These are phyloP conservation scores for Emesis russula DNA, from an alignment of 2,888 invertebrate species.

Conservation along the genomic window DNA sequence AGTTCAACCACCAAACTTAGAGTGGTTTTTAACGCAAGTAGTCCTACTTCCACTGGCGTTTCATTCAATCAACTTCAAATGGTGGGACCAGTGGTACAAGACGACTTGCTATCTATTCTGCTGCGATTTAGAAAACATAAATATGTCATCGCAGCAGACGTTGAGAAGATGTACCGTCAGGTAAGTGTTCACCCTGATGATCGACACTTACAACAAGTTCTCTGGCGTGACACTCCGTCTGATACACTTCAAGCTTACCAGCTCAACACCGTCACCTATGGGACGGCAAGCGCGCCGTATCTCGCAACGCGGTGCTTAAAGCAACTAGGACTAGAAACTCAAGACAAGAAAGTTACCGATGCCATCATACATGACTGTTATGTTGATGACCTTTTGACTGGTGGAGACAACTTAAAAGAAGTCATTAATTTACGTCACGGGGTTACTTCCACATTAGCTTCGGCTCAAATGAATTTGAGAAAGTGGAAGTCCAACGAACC, in stretches of 20 bases:
- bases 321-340: constrained; percentile 71
- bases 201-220: no score
- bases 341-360: constrained; percentile 57
- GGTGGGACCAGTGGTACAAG: no score
- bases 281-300: constrained; percentile 82
- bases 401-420: constrained; percentile 54
- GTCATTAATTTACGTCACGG: constrained; percentile 38
- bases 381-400: constrained; percentile 75
- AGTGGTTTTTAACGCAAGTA: no score
- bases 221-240: constrained; percentile 66
- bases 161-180: no score
- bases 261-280: constrained; percentile 57
- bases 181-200: no score
- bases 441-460: constrained; percentile 65
- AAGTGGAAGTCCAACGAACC: constrained; percentile 84
- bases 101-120: no score
- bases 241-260: constrained; percentile 62
- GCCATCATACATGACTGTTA: constrained; percentile 83
- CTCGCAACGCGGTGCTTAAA: constrained; percentile 82
- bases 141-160: no score
- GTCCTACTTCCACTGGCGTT: no score
- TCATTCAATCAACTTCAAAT: no score
- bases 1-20: no score
- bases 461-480: constrained; percentile 77
- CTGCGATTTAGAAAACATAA: no score